These are phyloP conservation scores for Drosophila anomelani DNA, from an alignment of 2,888 invertebrate genomes.

Conservation along the genomic window DNA sequence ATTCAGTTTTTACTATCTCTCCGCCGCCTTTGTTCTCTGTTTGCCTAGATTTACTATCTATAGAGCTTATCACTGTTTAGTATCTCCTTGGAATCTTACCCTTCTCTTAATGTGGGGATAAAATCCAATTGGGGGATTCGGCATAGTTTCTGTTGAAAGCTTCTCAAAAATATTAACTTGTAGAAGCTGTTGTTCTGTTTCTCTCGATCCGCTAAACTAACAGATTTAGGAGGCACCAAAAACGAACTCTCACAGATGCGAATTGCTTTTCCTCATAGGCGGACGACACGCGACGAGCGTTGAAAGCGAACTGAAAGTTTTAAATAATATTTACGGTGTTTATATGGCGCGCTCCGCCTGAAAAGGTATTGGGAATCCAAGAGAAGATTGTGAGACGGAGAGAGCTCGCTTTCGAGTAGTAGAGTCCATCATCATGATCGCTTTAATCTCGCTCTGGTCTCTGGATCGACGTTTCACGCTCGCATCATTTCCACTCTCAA, in stretches of 20 bases:
- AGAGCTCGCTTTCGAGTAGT: conserved; percentile 2
- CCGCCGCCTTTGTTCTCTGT: background rate
- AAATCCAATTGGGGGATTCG: conserved; percentile 78
- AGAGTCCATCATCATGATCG: conserved; percentile 5
- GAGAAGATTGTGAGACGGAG: conserved; percentile 18
- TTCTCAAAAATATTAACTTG: background rate
- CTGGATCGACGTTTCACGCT: conserved; percentile 18
- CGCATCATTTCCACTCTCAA: conserved; percentile 34
- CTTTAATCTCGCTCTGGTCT: conserved; percentile 5
- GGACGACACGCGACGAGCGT: conserved; percentile 65
- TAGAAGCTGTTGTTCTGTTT: background rate
- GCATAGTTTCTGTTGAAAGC: conserved; percentile 57
- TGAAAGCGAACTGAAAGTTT: conserved; percentile 75
- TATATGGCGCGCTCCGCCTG: conserved; percentile 51
- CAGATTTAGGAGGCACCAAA: background rate
- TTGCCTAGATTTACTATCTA: background rate
- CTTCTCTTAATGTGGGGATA: conserved; percentile 76
- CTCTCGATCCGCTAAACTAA: conserved; percentile 8
- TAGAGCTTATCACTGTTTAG: background rate
- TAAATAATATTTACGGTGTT: conserved; percentile 69
- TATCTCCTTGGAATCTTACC: conserved; percentile 52
- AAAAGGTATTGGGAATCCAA: conserved; percentile 1
- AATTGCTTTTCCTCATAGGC: conserved; percentile 34
- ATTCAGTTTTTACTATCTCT: background rate
- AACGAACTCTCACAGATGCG: conserved; percentile 13